These are phyloP conservation scores for Drosophila kurseongensis DNA, from an alignment of 1,140 invertebrate species.

Conservation along the genomic window DNA sequence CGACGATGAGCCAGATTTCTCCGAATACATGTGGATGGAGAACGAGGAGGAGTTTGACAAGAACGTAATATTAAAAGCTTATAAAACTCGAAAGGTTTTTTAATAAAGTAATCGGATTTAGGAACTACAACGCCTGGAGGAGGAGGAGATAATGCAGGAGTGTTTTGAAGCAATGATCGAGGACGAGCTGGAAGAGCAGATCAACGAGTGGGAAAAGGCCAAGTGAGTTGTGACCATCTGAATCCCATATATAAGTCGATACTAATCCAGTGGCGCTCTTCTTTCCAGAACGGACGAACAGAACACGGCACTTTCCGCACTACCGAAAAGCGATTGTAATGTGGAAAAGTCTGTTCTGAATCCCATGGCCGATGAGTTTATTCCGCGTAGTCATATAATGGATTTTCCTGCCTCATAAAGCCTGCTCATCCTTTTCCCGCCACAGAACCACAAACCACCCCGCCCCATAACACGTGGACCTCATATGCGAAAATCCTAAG, in stretches of 20 bases:
- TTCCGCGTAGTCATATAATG: slow-evolving; percentile 85
- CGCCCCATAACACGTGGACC: slow-evolving; percentile 54
- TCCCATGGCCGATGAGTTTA: slow-evolving; percentile 91
- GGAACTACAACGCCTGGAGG: slow-evolving; percentile 93
- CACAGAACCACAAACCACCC: slow-evolving; percentile 32
- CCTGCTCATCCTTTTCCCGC: slow-evolving; percentile 22
- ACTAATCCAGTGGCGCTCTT: not conserved
- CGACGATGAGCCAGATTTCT: slow-evolving; percentile 89
- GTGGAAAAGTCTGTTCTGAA: slow-evolving; percentile 88
- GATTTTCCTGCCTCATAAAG: slow-evolving; percentile 73
- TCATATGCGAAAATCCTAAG: slow-evolving; percentile 51
- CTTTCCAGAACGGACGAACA: slow-evolving; percentile 68
- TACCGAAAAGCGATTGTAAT: slow-evolving; percentile 81
- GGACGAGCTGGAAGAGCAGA: slow-evolving; percentile 86
- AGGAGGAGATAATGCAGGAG: slow-evolving; percentile 94
- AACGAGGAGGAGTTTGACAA: slow-evolving; percentile 95
- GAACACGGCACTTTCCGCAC: slow-evolving; percentile 72
- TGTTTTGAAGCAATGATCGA: slow-evolving; percentile 93
- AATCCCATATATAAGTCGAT: not conserved
- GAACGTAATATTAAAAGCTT: slow-evolving; percentile 86
- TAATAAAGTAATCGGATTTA: slow-evolving; percentile 70
- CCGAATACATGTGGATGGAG: slow-evolving; percentile 96
- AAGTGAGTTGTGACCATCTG: slow-evolving; percentile 55
- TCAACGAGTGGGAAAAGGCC: slow-evolving; percentile 83
- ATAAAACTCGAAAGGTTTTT: not conserved